phyloP scores from a whole-genome alignment of 2,113 vertebrate genomes.

The Indicator maculatus region DNA sequence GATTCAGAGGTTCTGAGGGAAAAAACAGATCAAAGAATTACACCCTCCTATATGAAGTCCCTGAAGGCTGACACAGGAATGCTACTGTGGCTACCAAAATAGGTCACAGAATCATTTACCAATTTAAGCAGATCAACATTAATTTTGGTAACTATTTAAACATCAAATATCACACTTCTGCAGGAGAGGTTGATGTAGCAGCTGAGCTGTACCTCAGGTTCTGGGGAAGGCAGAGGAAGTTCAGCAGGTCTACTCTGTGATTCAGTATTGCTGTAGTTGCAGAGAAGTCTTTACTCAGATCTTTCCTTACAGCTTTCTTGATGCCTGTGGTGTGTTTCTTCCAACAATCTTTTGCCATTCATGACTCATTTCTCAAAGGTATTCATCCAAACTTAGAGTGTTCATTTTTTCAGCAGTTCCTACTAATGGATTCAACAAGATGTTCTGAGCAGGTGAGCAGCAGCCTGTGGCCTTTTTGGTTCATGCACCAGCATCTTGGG shows the following conservation, averaged over 20 bases:
- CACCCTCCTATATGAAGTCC: not conserved
- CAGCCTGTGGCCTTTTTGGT: not conserved
- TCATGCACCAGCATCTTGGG: not conserved
- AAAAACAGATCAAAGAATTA: not conserved
- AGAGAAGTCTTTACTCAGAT: not conserved
- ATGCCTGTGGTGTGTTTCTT: not conserved
- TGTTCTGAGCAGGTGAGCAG: not conserved
- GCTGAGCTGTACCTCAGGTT: not conserved
- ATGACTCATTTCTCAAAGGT: not conserved
- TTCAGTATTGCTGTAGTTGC: not conserved
- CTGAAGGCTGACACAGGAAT: not conserved
- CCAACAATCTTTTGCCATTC: not conserved
- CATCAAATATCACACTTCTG: not conserved
- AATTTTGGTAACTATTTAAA: not conserved
- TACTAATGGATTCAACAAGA: not conserved
- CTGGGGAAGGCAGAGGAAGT: not conserved
- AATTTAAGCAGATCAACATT: not conserved
- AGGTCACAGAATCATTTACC: not conserved
- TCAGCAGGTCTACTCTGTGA: not conserved
- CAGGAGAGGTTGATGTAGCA: not conserved
- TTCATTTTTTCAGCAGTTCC: not conserved
- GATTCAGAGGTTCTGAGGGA: not conserved
- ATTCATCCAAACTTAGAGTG: not conserved
- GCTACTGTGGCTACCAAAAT: not conserved
- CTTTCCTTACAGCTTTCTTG: not conserved